Evolutionary conservation across 2,888 invertebrate species (phyloP), one percentile per base, ranked within the genome.

Genomic region (Hydraecia micacea): DNA sequence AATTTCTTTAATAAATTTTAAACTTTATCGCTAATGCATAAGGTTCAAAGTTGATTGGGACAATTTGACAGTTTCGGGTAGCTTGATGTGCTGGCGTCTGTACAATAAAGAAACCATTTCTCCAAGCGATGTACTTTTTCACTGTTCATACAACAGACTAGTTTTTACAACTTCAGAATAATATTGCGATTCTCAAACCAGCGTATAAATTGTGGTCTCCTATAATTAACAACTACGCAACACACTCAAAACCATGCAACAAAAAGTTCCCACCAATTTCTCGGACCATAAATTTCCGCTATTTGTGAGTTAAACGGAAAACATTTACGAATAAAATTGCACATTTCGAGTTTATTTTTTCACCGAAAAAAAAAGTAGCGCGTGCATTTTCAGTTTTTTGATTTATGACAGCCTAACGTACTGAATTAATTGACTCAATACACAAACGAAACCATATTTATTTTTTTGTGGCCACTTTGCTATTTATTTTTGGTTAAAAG

Each of bases 271-370:
- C 77, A 81, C 79, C 86, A 84, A 83, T 85, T 85, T 86, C 77
- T 77, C 86, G 83, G 77, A 84, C 83, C 89, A 92, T 91, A 91
- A 91, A 91, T 93, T 91, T 86, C 84, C 88, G 87, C 83, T 66
- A 85, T 85, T 85, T 85, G 75, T 75, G 74, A 85, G 86, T 89
- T 91, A 93, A 93, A 93, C 90, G 90, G 91, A 89, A 91, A 92
- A 91, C 92, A 93, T 93, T 93, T 93, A 91, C 89, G 80, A 85
- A 85, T 85, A 83, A 86, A 86, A 85, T 75, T 85, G 86, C 76
- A 86, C 80, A 83, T 86, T 83, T 80, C 72, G 73, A 83, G 72
- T 76, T 82, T 81, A 78, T 85, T 82, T 81, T 85, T 74, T 79
- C 68, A 28, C 11, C 5, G 32, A 70, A 85, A 84, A 84, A 84